phyloP scores from a whole-genome alignment of 2,113 vertebrate species.

The Scatophagus argus region DNA sequence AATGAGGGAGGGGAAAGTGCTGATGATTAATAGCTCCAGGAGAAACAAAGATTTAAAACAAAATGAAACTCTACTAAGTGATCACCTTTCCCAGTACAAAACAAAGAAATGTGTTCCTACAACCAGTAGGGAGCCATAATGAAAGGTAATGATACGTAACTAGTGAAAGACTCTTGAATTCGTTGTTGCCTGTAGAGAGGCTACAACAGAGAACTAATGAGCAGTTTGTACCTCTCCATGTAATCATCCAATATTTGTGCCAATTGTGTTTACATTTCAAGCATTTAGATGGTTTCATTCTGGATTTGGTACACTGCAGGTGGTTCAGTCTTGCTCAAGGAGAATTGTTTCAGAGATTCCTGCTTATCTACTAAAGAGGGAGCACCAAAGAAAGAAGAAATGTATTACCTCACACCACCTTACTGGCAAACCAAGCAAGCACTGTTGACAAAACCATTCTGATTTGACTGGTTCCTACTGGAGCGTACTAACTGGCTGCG shows the following conservation, averaged over 20 bases:
- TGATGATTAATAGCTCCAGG: neutral
- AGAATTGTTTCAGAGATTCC: neutral
- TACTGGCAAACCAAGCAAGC: too few relatives aligned
- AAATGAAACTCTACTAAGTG: neutral
- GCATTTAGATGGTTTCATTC: neutral
- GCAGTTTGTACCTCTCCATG: neutral
- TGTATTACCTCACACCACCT: neutral
- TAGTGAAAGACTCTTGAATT: neutral
- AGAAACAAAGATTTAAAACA: constrained; percentile 13
- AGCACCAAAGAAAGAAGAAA: neutral
- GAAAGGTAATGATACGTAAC: neutral
- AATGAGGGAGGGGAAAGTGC: neutral
- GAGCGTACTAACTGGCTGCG: too few relatives aligned
- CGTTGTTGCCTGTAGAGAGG: constrained; percentile 17
- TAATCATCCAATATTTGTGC: neutral
- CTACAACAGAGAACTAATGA: constrained; percentile 12
- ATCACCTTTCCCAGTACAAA: neutral
- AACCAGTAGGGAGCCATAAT: neutral
- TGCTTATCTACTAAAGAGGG: neutral
- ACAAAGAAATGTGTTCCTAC: neutral
- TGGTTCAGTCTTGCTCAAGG: neutral
- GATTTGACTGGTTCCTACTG: too few relatives aligned
- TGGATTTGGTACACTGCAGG: neutral
- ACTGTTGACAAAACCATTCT: too few relatives aligned
- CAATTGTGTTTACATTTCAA: neutral